Evolutionary conservation across 2,888 invertebrate genomes (phyloP).

Genomic region (Galerucella pusilla): DNA sequence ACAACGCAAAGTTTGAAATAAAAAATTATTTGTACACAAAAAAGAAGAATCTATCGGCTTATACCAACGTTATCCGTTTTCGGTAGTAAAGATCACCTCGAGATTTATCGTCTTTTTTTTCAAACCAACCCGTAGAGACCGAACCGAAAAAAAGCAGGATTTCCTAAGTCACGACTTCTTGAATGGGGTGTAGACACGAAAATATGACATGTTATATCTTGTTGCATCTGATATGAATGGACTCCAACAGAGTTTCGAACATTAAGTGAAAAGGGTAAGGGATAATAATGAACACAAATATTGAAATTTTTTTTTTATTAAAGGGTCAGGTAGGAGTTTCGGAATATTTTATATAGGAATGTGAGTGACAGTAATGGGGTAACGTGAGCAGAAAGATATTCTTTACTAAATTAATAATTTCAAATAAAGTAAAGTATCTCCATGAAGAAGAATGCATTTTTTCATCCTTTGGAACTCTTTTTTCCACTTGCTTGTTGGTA

Average conservation of each 20-base stretch:
- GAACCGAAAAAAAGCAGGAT: slow-evolving; percentile 25
- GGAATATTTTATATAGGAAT: not conserved
- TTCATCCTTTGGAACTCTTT: too few relatives aligned
- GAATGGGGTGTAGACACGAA: slow-evolving; percentile 36
- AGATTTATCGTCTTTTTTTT: slow-evolving; percentile 30
- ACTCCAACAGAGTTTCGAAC: slow-evolving; percentile 25
- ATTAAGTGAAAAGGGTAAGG: slow-evolving; percentile 30
- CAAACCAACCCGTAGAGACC: slow-evolving; percentile 28
- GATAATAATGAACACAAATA: slow-evolving; percentile 32
- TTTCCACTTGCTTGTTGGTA: too few relatives aligned
- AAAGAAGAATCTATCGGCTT: not conserved
- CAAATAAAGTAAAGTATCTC: too few relatives aligned
- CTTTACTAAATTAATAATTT: too few relatives aligned
- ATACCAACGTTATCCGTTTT: not conserved
- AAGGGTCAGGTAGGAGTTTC: slow-evolving; percentile 18
- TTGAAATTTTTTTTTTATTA: slow-evolving; percentile 27
- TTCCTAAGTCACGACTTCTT: slow-evolving; percentile 32
- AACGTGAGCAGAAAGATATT: not conserved
- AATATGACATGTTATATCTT: slow-evolving; percentile 32
- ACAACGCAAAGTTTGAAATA: not conserved
- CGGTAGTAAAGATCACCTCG: not conserved
- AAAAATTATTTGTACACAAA: slow-evolving; percentile 1
- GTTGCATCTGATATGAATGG: slow-evolving; percentile 25
- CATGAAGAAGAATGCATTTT: too few relatives aligned
- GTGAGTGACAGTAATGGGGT: not conserved